Percentiles rank a stretch among this genome's conserved stretches.
These are phyloP conservation scores for Danaus chrysippus DNA, from an alignment of 2,888 invertebrate genomes.

Conservation along the genomic window DNA sequence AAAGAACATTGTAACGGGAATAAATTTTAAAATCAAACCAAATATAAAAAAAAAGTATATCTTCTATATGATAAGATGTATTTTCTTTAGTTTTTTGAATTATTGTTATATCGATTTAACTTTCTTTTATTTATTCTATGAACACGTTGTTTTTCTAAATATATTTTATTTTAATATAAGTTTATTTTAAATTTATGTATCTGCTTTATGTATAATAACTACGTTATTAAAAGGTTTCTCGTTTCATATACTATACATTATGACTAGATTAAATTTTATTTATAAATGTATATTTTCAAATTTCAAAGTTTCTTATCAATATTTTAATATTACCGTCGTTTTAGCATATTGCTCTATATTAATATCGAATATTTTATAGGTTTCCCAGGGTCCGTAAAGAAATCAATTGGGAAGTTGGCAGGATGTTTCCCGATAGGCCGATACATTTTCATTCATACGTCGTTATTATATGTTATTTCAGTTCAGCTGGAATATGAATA, in stretches of 20 bases:
- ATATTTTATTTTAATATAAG: neutral
- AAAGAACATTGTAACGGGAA: slow-evolving; percentile 14
- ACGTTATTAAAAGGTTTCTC: too few species aligned
- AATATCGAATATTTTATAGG: slow-evolving; percentile 19
- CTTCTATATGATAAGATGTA: slow-evolving; percentile 23
- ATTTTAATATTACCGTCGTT: too few species aligned
- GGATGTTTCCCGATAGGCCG: slow-evolving; percentile 29
- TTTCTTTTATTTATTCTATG: slow-evolving; percentile 11
- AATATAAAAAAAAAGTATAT: slow-evolving; percentile 23
- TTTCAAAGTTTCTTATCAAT: too few species aligned
- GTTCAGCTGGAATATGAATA: slow-evolving; percentile 12
- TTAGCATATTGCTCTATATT: neutral
- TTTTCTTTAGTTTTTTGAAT: slow-evolving; percentile 19
- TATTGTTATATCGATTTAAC: slow-evolving; percentile 15
- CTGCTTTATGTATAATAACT: neutral
- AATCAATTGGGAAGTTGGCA: slow-evolving; percentile 32
- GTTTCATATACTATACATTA: too few species aligned
- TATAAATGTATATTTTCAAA: too few species aligned
- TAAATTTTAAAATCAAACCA: slow-evolving; percentile 14
- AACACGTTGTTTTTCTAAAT: neutral
- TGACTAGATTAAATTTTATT: too few species aligned
- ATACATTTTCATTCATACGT: slow-evolving; percentile 34
- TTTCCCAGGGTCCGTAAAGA: slow-evolving; percentile 24
- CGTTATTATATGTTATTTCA: slow-evolving; percentile 25
- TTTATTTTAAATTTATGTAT: neutral